Evolutionary conservation across 2,113 vertebrate species (phyloP), one percentile per base, ranked within the genome.

Genomic region (Odontesthes bonariensis): DNA sequence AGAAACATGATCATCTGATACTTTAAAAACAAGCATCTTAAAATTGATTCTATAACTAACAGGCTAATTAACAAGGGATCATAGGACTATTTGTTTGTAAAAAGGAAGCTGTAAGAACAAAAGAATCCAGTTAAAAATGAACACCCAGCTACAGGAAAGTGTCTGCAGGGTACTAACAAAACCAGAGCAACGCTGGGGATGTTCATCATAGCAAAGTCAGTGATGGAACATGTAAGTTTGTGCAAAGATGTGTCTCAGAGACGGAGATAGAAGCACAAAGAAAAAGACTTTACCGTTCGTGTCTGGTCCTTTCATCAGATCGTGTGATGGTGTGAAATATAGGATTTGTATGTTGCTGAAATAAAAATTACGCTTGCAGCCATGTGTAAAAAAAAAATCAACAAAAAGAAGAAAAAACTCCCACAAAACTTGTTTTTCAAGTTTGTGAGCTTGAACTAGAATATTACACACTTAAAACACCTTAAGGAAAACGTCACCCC

Each of bases 401-500:
- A 27, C 27, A 27, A 27, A 27, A 79, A 20, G 12, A 56, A 56
- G 3, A n/a, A 44, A 57, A 57, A 20, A 22, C 35, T 5, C 35
- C 35, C 35, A 38, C 35, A 38, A 38, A 38, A 38, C 35, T 38
- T 1, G 31, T 55, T 32, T 54, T 23, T 46, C 2, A 42, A 56
- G 23, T 55, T 75, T 47, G 35, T 63, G 14, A 79, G 65, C 32
- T 67, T 47, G 46, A 5, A 72, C 55, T 66, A 60, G 27, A 53
- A 65, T 40, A 46, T 51, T 1, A 12, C 38, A 52, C 20, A 42
- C 51, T 65, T 62, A 31, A 74, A 69, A 63, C 19, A 12, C 61
- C 56, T 74, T 20, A 80, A 79, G 31, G 72, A 75, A 84, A 84
- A 82, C 74, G 55, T 71, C 69, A 81, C 57, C 57, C 68, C 52